Percentiles rank a stretch among this genome's conserved stretches.
These are phyloP conservation scores for Muscicapa adusta DNA, from an alignment of 2,113 vertebrate genomes.

Conservation along the genomic window DNA sequence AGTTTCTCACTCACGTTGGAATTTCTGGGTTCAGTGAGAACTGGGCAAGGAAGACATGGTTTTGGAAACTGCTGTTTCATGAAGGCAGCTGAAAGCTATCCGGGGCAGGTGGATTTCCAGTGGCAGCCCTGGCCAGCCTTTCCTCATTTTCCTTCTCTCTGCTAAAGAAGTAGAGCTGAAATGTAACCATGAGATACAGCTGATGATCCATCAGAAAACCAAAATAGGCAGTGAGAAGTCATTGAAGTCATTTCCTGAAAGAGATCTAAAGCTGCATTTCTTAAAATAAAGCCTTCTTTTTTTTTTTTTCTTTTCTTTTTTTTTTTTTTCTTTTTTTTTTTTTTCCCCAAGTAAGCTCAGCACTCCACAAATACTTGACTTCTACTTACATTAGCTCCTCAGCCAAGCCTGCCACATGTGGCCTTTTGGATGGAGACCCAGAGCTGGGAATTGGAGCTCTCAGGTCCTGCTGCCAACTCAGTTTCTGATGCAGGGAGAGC, in stretches of 20 bases:
- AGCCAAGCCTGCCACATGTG: not conserved
- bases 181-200: not conserved
- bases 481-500: not conserved
- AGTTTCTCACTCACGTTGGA: not conserved
- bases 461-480: not conserved
- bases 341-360: not conserved
- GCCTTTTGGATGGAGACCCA: not conserved
- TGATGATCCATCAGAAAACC: conserved; percentile 34
- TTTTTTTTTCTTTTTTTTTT: not conserved
- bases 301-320: not conserved
- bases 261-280: conserved; percentile 24
- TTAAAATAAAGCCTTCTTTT: conserved; percentile 29
- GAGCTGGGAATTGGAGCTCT: not conserved
- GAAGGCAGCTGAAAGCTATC: not conserved
- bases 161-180: not conserved
- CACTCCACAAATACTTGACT: not conserved
- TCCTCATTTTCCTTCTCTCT: conserved; percentile 5
- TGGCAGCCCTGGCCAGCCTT: not conserved
- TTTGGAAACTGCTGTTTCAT: conserved; percentile 45
- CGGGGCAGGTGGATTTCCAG: not conserved
- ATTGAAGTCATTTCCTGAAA: conserved; percentile 44
- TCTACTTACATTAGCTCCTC: not conserved
- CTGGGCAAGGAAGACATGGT: not conserved
- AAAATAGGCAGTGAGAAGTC: not conserved
- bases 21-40: not conserved